These are phyloP conservation scores for Pachycephus smyrnensis DNA, from an alignment of 2,888 invertebrate genomes.

Conservation along the genomic window DNA sequence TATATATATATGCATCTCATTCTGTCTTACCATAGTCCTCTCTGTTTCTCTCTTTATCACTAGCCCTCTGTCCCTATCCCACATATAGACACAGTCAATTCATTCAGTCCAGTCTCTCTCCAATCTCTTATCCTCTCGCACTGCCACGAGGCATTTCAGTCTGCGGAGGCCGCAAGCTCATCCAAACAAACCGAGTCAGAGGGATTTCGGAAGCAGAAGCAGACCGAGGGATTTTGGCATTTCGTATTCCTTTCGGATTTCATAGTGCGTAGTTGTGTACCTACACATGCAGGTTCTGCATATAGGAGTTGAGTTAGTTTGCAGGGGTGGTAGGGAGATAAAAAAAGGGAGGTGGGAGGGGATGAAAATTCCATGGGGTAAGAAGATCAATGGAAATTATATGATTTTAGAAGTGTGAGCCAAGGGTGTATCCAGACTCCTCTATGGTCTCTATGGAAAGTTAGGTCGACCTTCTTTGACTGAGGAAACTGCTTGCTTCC, in stretches of 20 bases:
- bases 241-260: neutral
- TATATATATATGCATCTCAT: slow-evolving; percentile 16
- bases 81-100: slow-evolving; percentile 9
- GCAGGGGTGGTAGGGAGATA: neutral
- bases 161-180: slow-evolving; percentile 35
- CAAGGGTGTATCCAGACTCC: neutral
- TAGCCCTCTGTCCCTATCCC: slow-evolving; percentile 12
- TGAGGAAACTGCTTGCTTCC: neutral
- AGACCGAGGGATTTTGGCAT: slow-evolving; percentile 38
- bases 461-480: neutral
- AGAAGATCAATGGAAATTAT: neutral
- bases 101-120: slow-evolving; percentile 24
- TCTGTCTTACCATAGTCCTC: slow-evolving; percentile 3
- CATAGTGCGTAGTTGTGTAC: neutral
- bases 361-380: neutral
- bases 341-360: neutral
- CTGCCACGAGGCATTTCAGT: neutral
- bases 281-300: neutral
- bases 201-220: slow-evolving; percentile 22
- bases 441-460: neutral
- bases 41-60: slow-evolving; percentile 17
- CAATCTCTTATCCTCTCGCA: slow-evolving; percentile 22
- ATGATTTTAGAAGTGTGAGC: neutral
- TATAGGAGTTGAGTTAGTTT: neutral
- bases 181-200: slow-evolving; percentile 43